Base-by-base conservation (phyloP, 2,888 invertebrate genomes). In the Leucophenga montana region DNA sequence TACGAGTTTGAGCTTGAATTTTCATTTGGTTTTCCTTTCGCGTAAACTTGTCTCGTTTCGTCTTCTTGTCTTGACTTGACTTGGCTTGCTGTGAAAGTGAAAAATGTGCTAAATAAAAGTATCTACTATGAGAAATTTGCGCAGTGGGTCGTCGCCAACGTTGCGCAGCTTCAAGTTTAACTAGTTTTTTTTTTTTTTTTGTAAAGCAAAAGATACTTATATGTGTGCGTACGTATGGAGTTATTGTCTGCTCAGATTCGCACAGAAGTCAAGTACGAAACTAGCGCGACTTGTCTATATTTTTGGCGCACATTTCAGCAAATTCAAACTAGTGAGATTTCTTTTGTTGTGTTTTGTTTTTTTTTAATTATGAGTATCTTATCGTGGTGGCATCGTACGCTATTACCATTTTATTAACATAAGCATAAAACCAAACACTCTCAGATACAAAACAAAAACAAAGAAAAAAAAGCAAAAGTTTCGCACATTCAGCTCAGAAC, bases 331-430 rank as follows among this genome's bases (percentile, higher is more conserved):
- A 5, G 39, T 39, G 1, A 39, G 11, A 39, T 11, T 56, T 56
- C 14, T 56, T 56, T 22, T 20, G 6, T 13, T 56, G 3, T 20
- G 20, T 62, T 39, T 16, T 33, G 27, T 61, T 33, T 31, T 56
- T 59, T 44, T 56, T 69, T 56, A 16, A 22, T 67, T 75, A 75
- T 69, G 68, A 72, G 72, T 72, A 74, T 75, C 54, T 69, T 48
- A 62, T 50, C 20, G 50, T 39, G 53, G 53, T 62, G 22, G 48
- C 54, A 50, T 53, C 67, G 18, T 18, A 50, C 69, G 44, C 73
- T 71, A 84, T 84, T 80, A 84, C 83, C 80, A 80, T 80, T 80
- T 80, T 83, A 80, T 80, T 80, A 80, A 77, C 84, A 80, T 84
- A 84, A 67, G 72, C 80, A 83, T 82, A 84, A 79, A 76, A 69